phyloP scores from a whole-genome alignment of 2,797 vertebrate genomes.

The Sorex maritimensis region DNA sequence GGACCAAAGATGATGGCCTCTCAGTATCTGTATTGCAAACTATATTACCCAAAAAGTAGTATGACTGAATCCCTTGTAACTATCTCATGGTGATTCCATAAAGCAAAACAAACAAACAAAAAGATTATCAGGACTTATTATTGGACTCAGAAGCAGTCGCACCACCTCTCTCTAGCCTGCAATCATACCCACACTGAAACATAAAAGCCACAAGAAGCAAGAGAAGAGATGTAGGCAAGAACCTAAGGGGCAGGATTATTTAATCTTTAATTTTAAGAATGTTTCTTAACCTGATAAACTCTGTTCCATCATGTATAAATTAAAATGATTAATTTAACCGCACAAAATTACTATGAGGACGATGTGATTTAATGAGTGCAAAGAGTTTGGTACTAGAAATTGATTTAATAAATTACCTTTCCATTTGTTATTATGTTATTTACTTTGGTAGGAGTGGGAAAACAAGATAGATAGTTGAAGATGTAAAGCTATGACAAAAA shows the following conservation, averaged over 20 bases:
- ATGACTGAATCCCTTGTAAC: no score
- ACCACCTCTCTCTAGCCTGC: rapidly evolving
- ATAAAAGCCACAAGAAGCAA: neutral
- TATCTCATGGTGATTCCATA: no score
- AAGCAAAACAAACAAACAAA: neutral
- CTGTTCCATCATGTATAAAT: neutral
- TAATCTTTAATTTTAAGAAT: neutral
- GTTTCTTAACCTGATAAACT: neutral
- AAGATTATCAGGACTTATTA: neutral
- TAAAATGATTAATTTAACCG: neutral
- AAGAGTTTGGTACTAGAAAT: neutral
- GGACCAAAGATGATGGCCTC: no score
- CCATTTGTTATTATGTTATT: neutral
- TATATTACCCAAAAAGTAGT: no score
- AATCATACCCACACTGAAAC: rapidly evolving
- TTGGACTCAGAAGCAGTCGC: neutral
- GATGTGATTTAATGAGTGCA: neutral
- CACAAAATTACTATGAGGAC: neutral
- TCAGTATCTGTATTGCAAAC: no score
- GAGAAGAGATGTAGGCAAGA: rapidly evolving
- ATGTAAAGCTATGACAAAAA: neutral
- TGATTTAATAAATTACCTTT: conserved; percentile 32
- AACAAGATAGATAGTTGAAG: neutral
- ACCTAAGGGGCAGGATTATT: neutral
- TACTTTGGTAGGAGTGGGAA: neutral